phyloP scores from a whole-genome alignment of 1,140 invertebrate genomes.

The Phortica variegata region DNA sequence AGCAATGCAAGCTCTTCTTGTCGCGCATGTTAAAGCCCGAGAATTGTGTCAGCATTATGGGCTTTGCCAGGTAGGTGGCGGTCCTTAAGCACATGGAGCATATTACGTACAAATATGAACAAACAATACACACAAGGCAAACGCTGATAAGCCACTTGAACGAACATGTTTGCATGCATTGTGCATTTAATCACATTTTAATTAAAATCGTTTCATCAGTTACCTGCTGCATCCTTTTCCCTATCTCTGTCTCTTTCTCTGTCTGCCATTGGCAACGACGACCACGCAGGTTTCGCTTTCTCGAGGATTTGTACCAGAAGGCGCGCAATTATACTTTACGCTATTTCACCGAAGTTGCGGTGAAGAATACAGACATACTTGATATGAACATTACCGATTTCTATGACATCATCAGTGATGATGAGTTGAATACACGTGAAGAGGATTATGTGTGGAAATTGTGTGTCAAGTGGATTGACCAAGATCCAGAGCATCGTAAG shows the following conservation, averaged over 20 bases:
- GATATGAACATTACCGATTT: conserved; percentile 70
- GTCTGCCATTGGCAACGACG: too few species aligned
- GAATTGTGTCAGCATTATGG: conserved; percentile 80
- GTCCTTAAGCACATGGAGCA: too few species aligned
- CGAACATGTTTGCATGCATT: too few species aligned
- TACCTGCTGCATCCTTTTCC: too few species aligned
- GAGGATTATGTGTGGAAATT: conserved; percentile 64
- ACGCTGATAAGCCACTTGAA: too few species aligned
- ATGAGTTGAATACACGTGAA: conserved; percentile 71
- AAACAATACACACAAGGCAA: too few species aligned
- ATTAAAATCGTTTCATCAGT: too few species aligned
- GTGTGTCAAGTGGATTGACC: conserved; percentile 62
- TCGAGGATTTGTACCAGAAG: conserved; percentile 67
- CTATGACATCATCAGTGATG: conserved; percentile 70
- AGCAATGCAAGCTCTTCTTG: conserved; percentile 76
- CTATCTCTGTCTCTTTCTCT: neutral
- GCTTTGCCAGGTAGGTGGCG: conserved; percentile 70
- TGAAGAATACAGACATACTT: conserved; percentile 72
- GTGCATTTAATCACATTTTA: too few species aligned
- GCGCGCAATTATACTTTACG: conserved; percentile 71
- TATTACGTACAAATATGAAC: too few species aligned
- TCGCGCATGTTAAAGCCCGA: conserved; percentile 64
- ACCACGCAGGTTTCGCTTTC: conserved; percentile 58
- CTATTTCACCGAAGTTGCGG: conserved; percentile 71
- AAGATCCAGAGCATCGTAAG: conserved; percentile 65